Conservation (phyloP, 2,113 vertebrate genomes). For the Ondatra zibethicus region DNA sequence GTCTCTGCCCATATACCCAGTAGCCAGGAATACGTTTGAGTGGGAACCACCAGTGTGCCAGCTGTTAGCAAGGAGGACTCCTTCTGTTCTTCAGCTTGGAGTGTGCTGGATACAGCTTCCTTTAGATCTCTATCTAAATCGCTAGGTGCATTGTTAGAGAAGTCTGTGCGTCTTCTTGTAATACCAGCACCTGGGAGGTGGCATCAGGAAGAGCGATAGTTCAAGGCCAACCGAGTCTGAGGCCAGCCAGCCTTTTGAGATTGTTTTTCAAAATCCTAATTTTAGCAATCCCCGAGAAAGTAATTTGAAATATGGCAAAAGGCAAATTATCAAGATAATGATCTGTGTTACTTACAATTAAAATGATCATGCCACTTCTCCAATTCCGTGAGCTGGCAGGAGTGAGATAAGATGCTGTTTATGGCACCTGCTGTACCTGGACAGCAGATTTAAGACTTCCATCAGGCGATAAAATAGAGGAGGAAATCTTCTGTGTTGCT, state of each 20-base stretch:
- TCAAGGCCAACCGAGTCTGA: neutral
- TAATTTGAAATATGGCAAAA: conserved; percentile 15
- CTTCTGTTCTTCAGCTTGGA: neutral
- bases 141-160: neutral
- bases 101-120: neutral
- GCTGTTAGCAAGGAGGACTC: neutral
- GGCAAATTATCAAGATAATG: neutral
- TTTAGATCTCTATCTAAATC: neutral
- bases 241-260: neutral
- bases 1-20: too few species aligned
- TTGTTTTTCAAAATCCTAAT: neutral
- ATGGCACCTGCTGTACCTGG: neutral
- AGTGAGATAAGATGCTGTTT: neutral
- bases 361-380: neutral
- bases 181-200: neutral
- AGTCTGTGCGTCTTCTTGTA: neutral
- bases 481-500: neutral
- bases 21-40: neutral
- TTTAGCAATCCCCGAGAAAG: neutral
- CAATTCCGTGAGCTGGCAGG: neutral
- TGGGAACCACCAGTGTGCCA: too few species aligned
- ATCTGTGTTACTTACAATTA: neutral
- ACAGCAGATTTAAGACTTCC: neutral
- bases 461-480: neutral
- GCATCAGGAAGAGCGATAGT: neutral